Evolutionary conservation across 1,140 invertebrate genomes (phyloP).

Genomic region (Holotrichia oblita): DNA sequence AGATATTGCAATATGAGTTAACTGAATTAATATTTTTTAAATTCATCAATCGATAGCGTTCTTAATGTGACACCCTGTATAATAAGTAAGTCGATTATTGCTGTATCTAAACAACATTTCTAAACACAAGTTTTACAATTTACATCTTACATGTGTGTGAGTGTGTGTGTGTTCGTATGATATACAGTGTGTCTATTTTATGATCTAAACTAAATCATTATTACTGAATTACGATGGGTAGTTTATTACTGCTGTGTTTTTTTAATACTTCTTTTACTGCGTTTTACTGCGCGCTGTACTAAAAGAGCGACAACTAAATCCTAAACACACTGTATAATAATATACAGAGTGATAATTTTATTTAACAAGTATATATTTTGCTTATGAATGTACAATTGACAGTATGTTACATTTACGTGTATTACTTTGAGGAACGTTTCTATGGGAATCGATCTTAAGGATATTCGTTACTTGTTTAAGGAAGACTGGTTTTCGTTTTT

Average conservation of each 20-base stretch:
- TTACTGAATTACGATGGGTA: not conserved
- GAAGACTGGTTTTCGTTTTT: not conserved
- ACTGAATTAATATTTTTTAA: too few species aligned
- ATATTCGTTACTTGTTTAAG: not conserved
- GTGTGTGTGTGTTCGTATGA: not conserved
- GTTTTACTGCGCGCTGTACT: not conserved
- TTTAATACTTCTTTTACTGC: not conserved
- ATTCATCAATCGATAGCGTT: too few species aligned
- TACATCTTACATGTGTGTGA: not conserved
- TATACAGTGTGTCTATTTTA: conserved; percentile 13
- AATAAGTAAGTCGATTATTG: not conserved
- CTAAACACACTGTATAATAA: conserved; percentile 30
- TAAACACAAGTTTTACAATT: conserved; percentile 17
- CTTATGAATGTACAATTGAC: not conserved
- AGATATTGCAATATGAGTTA: too few species aligned
- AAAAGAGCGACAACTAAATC: conserved; percentile 29
- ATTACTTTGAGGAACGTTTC: not conserved
- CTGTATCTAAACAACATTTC: conserved; percentile 23
- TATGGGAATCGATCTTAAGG: not conserved
- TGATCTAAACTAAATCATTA: not conserved
- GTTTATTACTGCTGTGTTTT: not conserved
- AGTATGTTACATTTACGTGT: not conserved
- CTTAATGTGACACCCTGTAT: too few species aligned
- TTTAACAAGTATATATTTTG: not conserved
- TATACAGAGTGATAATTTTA: conserved; percentile 29